These are phyloP conservation scores for Prionailurus viverrinus DNA, from an alignment of 2,113 vertebrate genomes.

Conservation along the genomic window DNA sequence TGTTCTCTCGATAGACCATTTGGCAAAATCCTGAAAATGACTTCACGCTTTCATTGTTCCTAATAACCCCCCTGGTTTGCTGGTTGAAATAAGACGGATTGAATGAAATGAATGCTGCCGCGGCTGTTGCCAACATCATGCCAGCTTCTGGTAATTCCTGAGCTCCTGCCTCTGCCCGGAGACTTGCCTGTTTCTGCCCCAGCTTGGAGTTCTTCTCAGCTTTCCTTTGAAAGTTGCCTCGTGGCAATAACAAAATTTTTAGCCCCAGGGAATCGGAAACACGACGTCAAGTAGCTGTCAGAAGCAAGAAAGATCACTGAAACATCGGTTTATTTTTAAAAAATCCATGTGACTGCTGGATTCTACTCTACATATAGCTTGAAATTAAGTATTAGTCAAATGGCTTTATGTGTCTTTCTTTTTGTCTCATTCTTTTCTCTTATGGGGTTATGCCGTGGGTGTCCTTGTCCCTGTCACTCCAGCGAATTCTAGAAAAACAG, in stretches of 20 bases:
- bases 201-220: background rate
- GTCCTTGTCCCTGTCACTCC: background rate
- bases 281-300: background rate
- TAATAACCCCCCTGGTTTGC: background rate
- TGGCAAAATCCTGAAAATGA: background rate
- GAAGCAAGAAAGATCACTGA: background rate
- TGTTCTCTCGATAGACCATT: constrained; percentile 6
- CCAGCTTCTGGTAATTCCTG: background rate
- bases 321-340: constrained; percentile 15
- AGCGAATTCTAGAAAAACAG: background rate
- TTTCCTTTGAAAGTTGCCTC: background rate
- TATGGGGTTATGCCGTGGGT: background rate
- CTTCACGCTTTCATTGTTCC: background rate
- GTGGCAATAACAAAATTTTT: background rate
- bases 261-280: background rate
- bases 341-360: background rate
- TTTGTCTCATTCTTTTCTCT: background rate
- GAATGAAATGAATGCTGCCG: background rate
- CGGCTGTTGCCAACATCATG: background rate
- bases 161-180: background rate
- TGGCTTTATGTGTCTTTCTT: background rate
- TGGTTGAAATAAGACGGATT: background rate
- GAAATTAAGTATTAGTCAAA: background rate
- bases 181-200: background rate
- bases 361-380: background rate